Evolutionary conservation across 2,797 vertebrate genomes (phyloP).

Genomic region (Tapirus indicus): DNA sequence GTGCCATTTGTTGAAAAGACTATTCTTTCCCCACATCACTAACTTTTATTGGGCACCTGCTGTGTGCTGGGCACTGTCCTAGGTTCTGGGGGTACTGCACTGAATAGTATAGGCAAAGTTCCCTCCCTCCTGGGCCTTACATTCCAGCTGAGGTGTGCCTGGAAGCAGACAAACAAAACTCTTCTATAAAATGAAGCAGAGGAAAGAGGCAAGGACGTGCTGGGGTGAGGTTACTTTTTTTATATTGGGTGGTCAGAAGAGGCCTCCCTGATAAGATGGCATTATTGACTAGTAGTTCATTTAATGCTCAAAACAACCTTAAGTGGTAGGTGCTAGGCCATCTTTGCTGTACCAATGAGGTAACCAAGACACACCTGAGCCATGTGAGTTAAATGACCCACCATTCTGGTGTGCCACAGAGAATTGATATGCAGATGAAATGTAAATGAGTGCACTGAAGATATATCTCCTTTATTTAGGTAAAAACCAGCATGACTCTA

Average conservation of each 20-base stretch:
- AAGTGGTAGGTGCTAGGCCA: not conserved
- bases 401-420: not conserved
- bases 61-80: not conserved
- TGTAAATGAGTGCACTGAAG: not conserved
- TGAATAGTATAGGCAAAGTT: not conserved
- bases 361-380: not conserved
- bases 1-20: too few species aligned
- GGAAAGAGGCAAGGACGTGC: not conserved
- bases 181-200: not conserved
- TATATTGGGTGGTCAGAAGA: not conserved
- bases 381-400: too few species aligned
- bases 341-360: not conserved
- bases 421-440: too few species aligned
- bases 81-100: not conserved
- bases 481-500: not conserved
- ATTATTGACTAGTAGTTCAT: not conserved
- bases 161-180: not conserved
- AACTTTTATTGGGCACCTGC: too few species aligned
- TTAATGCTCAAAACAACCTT: not conserved
- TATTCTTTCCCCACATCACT: too few species aligned
- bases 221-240: not conserved
- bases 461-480: not conserved
- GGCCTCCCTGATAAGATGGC: not conserved
- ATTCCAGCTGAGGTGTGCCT: not conserved
- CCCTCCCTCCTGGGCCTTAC: not conserved